A percentile compares a stretch with the other conserved stretches of the same genome.
These are phyloP conservation scores for Camarhynchus parvulus DNA, from an alignment of 2,113 vertebrate genomes.

Conservation along the genomic window DNA sequence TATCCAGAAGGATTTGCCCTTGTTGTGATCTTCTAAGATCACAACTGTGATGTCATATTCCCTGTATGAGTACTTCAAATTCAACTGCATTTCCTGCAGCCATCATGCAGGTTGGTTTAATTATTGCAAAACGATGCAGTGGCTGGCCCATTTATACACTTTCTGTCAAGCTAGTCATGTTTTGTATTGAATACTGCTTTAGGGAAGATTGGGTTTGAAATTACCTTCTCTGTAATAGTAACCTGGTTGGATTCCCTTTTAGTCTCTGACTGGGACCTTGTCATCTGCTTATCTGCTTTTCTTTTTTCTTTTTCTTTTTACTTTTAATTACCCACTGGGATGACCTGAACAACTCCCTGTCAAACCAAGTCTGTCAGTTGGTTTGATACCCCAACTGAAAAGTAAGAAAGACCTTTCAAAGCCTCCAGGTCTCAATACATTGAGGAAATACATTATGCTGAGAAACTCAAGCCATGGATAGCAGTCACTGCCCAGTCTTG, in stretches of 20 bases:
- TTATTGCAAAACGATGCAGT: background rate
- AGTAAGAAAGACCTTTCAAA: background rate
- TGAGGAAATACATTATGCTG: background rate
- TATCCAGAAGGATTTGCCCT: background rate
- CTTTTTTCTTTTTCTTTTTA: too few relatives aligned
- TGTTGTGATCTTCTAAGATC: background rate
- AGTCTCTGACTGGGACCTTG: background rate
- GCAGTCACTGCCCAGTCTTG: background rate
- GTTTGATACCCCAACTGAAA: background rate
- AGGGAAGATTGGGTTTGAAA: background rate
- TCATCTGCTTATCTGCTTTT: background rate
- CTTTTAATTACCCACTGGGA: background rate
- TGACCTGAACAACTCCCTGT: background rate
- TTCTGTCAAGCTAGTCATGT: background rate
- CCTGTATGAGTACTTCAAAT: background rate
- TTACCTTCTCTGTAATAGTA: background rate
- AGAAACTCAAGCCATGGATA: background rate
- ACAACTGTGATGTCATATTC: background rate
- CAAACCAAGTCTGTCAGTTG: background rate
- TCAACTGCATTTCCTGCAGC: background rate
- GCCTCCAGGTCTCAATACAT: background rate
- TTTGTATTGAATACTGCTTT: background rate
- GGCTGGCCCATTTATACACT: background rate
- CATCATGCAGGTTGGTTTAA: background rate
- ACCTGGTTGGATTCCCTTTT: background rate